Base-by-base conservation (phyloP, 2,888 invertebrate genomes). In the Metalampra italica region DNA sequence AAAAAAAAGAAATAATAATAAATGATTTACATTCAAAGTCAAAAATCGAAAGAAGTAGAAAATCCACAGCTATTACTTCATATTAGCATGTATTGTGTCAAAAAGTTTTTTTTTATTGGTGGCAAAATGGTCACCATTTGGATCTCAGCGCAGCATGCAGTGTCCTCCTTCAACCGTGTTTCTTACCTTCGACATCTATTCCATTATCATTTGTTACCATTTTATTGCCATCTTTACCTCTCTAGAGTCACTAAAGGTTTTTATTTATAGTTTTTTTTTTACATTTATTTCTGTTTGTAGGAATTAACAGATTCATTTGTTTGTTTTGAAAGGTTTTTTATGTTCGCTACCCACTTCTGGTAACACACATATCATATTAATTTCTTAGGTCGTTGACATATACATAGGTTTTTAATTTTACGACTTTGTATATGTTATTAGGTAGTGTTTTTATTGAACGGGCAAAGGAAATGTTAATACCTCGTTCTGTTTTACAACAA, bases 151-250 rank as follows among this genome's bases (percentile, higher is more conserved):
- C 34, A 11, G 3, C 11, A 9, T 34, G 9, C 9, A 34, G 7
- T 11, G 34, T 1, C 11, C 1, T 34, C 34, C 34, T 11, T 11
- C 11, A 34, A 37, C 2, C 9, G 11, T 41, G 5, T n/a, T 22
- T 41, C 30, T 12, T 30, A 12, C n/a, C 30, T 22, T 12, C 15
- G 13, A 5, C 11, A 9, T 59, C 62, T 50, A 48, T 45, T 57
- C 68, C 60, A 75, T 75, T 71, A 75, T 63, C 74, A 66, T 75
- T 67, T 63, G 64, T 75, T 72, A 71, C 63, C 57, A 67, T 75
- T 75, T 75, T 75, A 75, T 75, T 66, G 64, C 64, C 62, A 60
- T 66, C 57, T 63, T 59, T 60, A 63, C 56, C 57, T 69, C 70
- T 64, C 66, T 64, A 64, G 61, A 59, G 60, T 63, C 67, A 47